Evolutionary conservation across 2,113 vertebrate genomes (phyloP).

Genomic region (Saimiri boliviensis): DNA sequence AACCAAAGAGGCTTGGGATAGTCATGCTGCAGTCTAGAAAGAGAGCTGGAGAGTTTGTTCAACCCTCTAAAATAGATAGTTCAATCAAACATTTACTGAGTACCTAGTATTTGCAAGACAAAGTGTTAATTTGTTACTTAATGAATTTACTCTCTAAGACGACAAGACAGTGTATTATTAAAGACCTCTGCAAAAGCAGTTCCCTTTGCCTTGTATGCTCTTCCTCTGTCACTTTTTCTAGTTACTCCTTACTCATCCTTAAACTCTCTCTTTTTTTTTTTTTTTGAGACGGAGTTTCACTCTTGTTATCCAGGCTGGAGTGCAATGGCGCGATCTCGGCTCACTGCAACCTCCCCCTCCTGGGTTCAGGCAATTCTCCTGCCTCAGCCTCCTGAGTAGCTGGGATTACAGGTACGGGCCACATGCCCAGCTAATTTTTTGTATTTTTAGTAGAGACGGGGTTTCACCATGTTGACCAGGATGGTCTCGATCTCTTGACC

Average conservation of each 20-base stretch:
- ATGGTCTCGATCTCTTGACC: too few relatives aligned
- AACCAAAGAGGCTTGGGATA: neutral
- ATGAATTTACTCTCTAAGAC: constrained; percentile 48
- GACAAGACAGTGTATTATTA: neutral
- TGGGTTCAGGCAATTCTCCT: too few relatives aligned
- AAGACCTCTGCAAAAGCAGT: constrained; percentile 26
- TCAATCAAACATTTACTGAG: constrained; percentile 10
- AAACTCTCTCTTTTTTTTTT: too few relatives aligned
- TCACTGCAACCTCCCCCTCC: too few relatives aligned
- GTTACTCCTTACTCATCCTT: constrained; percentile 8
- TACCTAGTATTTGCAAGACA: constrained; percentile 3
- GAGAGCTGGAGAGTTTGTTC: neutral
- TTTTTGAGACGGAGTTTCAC: too few relatives aligned
- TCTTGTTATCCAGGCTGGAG: too few relatives aligned
- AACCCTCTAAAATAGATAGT: neutral
- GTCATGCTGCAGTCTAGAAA: neutral
- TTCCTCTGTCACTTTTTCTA: neutral
- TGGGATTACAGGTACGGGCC: too few relatives aligned
- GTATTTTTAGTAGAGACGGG: too few relatives aligned
- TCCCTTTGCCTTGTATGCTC: constrained; percentile 7
- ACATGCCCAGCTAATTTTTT: too few relatives aligned
- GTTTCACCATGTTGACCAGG: too few relatives aligned
- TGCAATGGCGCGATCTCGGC: too few relatives aligned
- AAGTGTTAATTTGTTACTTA: neutral
- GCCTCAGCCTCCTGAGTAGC: too few relatives aligned